Conservation (phyloP, 2,888 invertebrate genomes). For the Trissolcus japonicus region DNA sequence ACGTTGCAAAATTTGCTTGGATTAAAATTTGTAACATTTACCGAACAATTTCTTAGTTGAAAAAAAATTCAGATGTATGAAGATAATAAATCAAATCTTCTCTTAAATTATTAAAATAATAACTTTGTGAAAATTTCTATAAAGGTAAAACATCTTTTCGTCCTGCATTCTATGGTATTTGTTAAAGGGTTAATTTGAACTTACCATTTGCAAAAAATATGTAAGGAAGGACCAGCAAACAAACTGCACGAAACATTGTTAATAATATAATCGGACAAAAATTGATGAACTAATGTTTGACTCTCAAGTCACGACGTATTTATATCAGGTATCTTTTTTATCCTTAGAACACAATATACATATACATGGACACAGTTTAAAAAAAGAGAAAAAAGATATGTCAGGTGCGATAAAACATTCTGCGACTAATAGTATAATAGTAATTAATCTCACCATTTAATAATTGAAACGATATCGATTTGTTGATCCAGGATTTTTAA, state of each 20-base stretch:
- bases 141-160: too few relatives aligned
- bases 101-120: too few relatives aligned
- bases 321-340: background rate
- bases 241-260: background rate
- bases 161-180: too few relatives aligned
- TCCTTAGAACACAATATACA: background rate
- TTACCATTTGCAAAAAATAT: too few relatives aligned
- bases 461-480: slow-evolving; percentile 2
- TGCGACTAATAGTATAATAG: background rate
- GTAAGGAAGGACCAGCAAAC: background rate
- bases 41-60: too few relatives aligned
- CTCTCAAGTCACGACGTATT: background rate
- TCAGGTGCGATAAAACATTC: background rate
- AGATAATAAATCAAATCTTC: too few relatives aligned
- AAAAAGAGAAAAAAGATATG: background rate
- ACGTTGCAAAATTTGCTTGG: too few relatives aligned
- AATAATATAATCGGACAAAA: background rate
- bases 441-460: background rate
- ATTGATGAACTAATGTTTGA: background rate
- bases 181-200: too few relatives aligned
- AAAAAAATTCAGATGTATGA: too few relatives aligned
- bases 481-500: background rate
- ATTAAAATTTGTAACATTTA: too few relatives aligned
- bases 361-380: background rate
- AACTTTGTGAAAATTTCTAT: too few relatives aligned